Percentiles rank a stretch among this genome's conserved stretches.
These are phyloP conservation scores for Beroe forskalii DNA, from an alignment of 37 sponge, comb jelly and placozoan species.

Conservation along the genomic window DNA sequence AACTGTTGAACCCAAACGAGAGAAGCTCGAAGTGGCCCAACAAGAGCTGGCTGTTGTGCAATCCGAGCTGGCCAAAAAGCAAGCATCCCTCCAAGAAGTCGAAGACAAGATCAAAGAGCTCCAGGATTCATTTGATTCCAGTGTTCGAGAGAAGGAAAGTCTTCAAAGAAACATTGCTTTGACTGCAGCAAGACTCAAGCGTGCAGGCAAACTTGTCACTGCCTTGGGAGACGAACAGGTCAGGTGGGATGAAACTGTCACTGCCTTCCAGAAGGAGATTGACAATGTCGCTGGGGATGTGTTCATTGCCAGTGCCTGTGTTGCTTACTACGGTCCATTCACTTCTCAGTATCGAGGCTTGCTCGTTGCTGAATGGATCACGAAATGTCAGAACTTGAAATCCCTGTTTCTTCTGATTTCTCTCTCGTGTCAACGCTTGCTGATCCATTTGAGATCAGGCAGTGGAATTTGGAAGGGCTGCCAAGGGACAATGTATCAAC, in stretches of 20 bases:
- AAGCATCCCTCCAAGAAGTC: conserved; percentile 80
- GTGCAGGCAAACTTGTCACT: conserved; percentile 90
- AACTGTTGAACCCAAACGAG: conserved; percentile 96
- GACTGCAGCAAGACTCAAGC: conserved; percentile 83
- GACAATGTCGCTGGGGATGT: conserved; percentile 98
- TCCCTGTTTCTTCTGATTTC: conserved; percentile 89
- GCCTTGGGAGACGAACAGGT: conserved; percentile 96
- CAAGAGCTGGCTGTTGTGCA: conserved; percentile 79
- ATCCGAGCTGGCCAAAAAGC: conserved; percentile 87
- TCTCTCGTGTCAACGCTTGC: conserved; percentile 75
- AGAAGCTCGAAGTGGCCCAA: conserved; percentile 85
- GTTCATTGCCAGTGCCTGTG: conserved; percentile 96
- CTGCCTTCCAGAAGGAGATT: conserved; percentile 84
- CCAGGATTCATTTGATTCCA: conserved; percentile 71
- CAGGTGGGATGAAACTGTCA: conserved; percentile 91
- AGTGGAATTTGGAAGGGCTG: conserved; percentile 94
- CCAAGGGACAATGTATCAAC: conserved; percentile 93
- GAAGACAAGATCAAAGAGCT: conserved; percentile 79
- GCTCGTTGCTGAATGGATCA: conserved; percentile 84
- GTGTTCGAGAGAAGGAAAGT: conserved; percentile 87
- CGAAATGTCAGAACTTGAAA: conserved; percentile 79
- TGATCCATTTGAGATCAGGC: conserved; percentile 90
- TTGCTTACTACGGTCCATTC: conserved; percentile 98
- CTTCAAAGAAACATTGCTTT: conserved; percentile 81
- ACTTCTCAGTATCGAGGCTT: conserved; percentile 83